Evolutionary conservation across 2,888 invertebrate genomes (phyloP), one percentile per base, ranked within the genome.

Genomic region (Brenthis daphne): DNA sequence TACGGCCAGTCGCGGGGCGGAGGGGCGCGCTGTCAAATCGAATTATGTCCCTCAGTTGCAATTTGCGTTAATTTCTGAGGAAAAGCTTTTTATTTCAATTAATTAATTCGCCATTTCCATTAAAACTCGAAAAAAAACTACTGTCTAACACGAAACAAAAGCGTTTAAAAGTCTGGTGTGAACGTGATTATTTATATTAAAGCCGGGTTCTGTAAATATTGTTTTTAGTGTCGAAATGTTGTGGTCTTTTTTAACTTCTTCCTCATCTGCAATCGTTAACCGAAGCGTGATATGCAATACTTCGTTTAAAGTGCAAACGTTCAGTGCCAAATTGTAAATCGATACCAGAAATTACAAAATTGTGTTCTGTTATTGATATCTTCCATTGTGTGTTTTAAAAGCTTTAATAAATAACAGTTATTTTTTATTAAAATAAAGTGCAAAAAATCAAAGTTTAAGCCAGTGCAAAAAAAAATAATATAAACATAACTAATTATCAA

Each of bases 171-270:
- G 54, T 57, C 53, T 53, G 61, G 50, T 56, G 57, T 68, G 55
- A 61, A 16, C 56, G 55, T 76, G 77, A 79, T 89, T 91, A 92
- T 92, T 92, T 91, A 89, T 85, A 85, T 90, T 85, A 82, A 82
- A 87, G 85, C 86, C 84, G 85, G 85, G 82, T 86, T 88, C 82
- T 80, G 86, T 89, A 89, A 89, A 90, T 89, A 91, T 89, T 90
- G 88, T 88, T 85, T 86, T 86, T 84, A 79, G 81, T 88, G 84
- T 84, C 80, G 89, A 85, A 84, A 88, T 80, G 75, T 76, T 71
- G 75, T 78, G 81, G 77, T 84, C 80, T 80, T 83, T 80, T 80
- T 84, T 79, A 77, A 73, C 48, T 64, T 73, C 67, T 73, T 76
- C 63, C 72, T 75, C 20, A 20, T 0, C 76, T 74, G 75, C 72